Evolutionary conservation across 2,113 vertebrate genomes (phyloP).

Genomic region (Oreotrochilus melanogaster): DNA sequence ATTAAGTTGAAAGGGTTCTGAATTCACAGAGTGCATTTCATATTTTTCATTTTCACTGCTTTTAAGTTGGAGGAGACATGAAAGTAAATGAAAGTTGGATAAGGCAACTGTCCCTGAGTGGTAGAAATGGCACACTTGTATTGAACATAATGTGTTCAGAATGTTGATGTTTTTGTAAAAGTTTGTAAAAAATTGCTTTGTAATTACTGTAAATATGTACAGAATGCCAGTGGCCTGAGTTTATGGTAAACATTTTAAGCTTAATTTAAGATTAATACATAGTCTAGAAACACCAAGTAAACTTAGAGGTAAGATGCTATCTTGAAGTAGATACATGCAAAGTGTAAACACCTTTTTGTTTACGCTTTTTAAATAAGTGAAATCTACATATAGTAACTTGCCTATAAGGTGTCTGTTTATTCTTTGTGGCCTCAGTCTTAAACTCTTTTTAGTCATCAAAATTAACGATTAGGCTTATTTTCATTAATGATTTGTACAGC

Average conservation of each 20-base stretch:
- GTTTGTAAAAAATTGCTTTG: constrained; percentile 6
- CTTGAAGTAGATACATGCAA: neutral
- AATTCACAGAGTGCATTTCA: neutral
- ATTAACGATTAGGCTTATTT: constrained; percentile 61
- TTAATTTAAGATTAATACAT: constrained; percentile 32
- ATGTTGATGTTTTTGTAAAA: constrained; percentile 21
- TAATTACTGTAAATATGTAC: constrained; percentile 30
- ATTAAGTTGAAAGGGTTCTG: neutral
- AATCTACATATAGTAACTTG: neutral
- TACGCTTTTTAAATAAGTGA: neutral
- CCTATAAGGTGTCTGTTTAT: neutral
- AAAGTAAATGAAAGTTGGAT: neutral
- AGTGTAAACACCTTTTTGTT: neutral
- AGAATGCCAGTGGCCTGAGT: constrained; percentile 19
- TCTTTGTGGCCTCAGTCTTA: constrained; percentile 6
- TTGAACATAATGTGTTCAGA: neutral
- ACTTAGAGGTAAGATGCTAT: constrained; percentile 23
- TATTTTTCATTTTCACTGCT: constrained; percentile 22
- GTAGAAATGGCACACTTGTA: constrained; percentile 3
- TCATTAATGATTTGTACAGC: constrained; percentile 66
- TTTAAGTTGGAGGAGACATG: neutral
- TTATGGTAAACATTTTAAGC: constrained; percentile 36
- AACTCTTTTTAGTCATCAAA: constrained; percentile 43
- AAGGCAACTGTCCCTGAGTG: neutral
- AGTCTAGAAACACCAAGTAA: neutral